phyloP scores from a whole-genome alignment of 2,113 vertebrate genomes.

The Lamprotornis superbus region DNA sequence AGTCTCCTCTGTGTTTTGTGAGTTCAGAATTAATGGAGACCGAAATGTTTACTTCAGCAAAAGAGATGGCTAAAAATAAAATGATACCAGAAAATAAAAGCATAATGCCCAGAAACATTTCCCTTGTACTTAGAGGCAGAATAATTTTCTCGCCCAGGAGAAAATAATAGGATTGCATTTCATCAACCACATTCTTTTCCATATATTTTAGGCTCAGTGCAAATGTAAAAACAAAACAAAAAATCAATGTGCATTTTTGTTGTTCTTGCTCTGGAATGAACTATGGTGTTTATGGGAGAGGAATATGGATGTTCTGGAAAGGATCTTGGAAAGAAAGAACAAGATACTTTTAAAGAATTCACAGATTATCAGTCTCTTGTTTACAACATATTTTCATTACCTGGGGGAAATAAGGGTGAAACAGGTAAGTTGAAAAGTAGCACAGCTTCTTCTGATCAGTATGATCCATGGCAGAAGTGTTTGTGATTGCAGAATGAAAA shows the following conservation, averaged over 20 bases:
- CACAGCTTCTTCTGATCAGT: background rate
- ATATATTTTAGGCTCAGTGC: background rate
- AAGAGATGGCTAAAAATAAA: constrained; percentile 38
- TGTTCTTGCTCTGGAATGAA: background rate
- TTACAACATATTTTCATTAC: background rate
- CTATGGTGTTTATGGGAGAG: background rate
- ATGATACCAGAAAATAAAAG: constrained; percentile 7
- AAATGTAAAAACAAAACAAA: background rate
- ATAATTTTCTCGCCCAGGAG: constrained; percentile 9
- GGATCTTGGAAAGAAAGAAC: background rate
- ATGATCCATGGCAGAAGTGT: background rate
- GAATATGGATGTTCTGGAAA: background rate
- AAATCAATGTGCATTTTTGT: background rate
- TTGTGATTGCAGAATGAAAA: background rate
- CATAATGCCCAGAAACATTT: background rate
- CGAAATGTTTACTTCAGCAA: constrained; percentile 25
- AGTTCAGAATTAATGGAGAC: constrained; percentile 20
- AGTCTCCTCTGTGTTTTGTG: background rate
- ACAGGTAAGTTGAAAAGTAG: background rate
- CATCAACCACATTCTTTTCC: background rate
- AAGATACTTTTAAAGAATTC: background rate
- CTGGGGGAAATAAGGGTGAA: background rate
- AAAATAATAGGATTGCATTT: constrained; percentile 33
- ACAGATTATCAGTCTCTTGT: background rate
- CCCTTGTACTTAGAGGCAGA: background rate